These are phyloP conservation scores for Xenopus laevis DNA, from an alignment of 2,113 vertebrate species.

Conservation along the genomic window DNA sequence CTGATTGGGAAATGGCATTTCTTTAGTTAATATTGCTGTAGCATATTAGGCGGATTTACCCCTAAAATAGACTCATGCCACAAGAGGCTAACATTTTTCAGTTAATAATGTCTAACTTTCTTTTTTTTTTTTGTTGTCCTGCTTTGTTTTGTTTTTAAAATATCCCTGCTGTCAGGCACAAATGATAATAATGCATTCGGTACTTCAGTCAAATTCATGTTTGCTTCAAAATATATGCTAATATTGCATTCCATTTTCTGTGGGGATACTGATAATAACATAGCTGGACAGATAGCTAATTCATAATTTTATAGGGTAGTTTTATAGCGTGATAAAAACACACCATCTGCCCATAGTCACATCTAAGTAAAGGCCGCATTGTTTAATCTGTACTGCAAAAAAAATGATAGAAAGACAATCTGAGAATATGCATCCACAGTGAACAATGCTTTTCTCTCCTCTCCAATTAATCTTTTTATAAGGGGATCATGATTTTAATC, in stretches of 20 bases:
- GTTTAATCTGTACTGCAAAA: slow-evolving; percentile 15
- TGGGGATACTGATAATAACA: slow-evolving; percentile 28
- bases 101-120: too few relatives aligned
- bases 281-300: slow-evolving; percentile 35
- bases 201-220: neutral
- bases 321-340: slow-evolving; percentile 44
- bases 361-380: slow-evolving; percentile 25
- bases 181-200: neutral
- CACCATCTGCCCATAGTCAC: slow-evolving; percentile 34
- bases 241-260: slow-evolving; percentile 3
- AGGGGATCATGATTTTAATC: too few relatives aligned
- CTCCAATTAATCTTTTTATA: too few relatives aligned
- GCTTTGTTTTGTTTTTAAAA: neutral
- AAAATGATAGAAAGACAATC: neutral
- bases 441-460: too few relatives aligned
- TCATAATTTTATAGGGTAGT: slow-evolving; percentile 39
- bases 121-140: too few relatives aligned
- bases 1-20: too few relatives aligned
- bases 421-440: too few relatives aligned
- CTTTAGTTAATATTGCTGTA: too few relatives aligned
- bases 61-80: too few relatives aligned
- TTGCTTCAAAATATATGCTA: slow-evolving; percentile 8
- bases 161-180: neutral
- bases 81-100: too few relatives aligned
- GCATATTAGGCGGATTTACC: too few relatives aligned